phyloP scores from a whole-genome alignment of 1,140 invertebrate genomes.

The Papilio polyxenes region DNA sequence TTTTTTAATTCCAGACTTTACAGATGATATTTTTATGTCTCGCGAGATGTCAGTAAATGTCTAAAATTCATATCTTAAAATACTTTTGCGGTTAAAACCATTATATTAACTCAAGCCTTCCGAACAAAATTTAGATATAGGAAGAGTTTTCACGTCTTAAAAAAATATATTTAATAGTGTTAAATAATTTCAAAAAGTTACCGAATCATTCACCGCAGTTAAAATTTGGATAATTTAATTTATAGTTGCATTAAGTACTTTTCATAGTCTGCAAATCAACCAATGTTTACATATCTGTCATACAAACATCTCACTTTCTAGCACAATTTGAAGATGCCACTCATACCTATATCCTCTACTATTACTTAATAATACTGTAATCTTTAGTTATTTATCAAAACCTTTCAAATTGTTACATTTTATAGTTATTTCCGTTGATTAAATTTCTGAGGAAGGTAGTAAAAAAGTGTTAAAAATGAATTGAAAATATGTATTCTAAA shows the following conservation, averaged over 20 bases:
- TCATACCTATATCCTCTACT: not conserved
- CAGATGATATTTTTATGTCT: not conserved
- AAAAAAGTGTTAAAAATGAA: not conserved
- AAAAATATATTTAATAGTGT: not conserved
- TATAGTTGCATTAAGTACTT: too few species aligned
- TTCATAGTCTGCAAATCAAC: not conserved
- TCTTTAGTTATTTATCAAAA: too few species aligned
- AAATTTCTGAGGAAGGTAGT: not conserved
- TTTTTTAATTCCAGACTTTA: not conserved
- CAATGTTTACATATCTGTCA: not conserved
- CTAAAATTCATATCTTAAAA: not conserved
- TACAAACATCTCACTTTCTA: not conserved
- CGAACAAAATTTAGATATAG: not conserved
- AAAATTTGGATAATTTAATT: not conserved
- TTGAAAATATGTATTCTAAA: not conserved
- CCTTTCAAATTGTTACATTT: too few species aligned
- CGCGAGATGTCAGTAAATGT: not conserved
- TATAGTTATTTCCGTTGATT: not conserved
- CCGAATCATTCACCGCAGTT: not conserved
- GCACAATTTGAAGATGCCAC: not conserved
- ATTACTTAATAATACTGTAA: too few species aligned
- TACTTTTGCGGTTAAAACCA: too few species aligned
- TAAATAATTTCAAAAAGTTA: not conserved
- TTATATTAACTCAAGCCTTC: not conserved
- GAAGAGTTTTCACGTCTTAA: not conserved